Percentiles rank a stretch among this genome's conserved stretches.
Conservation (phyloP, 2,113 vertebrate genomes). For the Pterocles burchelli region DNA sequence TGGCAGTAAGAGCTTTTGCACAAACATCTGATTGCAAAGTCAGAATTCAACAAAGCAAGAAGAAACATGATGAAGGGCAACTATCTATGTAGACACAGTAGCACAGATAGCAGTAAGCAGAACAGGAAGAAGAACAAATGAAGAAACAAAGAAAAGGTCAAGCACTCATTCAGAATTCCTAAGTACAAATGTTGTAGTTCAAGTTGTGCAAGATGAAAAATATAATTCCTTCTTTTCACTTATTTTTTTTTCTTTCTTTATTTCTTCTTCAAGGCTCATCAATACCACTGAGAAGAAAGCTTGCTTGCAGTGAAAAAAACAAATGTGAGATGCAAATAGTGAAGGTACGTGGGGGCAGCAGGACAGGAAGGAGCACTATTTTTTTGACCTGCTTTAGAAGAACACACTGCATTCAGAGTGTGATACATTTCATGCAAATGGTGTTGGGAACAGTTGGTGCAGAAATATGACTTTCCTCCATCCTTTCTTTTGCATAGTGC, state of each 20-base stretch:
- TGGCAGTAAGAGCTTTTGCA: conserved; percentile 6
- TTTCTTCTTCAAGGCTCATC: not conserved
- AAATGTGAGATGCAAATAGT: not conserved
- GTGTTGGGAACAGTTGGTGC: not conserved
- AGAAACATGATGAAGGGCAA: not conserved
- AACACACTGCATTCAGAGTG: not conserved
- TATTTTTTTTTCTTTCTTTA: not conserved
- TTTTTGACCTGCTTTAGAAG: not conserved
- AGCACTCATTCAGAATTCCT: not conserved
- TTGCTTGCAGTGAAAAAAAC: not conserved
- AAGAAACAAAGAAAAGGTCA: conserved; percentile 34
- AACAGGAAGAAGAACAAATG: conserved; percentile 17
- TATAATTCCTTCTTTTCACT: not conserved
- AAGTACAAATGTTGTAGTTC: not conserved
- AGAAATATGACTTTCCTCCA: not conserved
- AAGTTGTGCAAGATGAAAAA: not conserved
- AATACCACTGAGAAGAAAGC: not conserved
- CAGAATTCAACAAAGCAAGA: conserved; percentile 4
- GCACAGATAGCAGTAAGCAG: not conserved
- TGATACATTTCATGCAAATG: not conserved
- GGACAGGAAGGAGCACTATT: not conserved
- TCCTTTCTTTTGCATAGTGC: not conserved
- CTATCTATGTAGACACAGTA: not conserved
- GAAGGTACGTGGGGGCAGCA: fast-evolving
- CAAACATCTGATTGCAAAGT: not conserved